Conservation (phyloP, 2,888 invertebrate genomes). For the Adelognathus sp. region DNA sequence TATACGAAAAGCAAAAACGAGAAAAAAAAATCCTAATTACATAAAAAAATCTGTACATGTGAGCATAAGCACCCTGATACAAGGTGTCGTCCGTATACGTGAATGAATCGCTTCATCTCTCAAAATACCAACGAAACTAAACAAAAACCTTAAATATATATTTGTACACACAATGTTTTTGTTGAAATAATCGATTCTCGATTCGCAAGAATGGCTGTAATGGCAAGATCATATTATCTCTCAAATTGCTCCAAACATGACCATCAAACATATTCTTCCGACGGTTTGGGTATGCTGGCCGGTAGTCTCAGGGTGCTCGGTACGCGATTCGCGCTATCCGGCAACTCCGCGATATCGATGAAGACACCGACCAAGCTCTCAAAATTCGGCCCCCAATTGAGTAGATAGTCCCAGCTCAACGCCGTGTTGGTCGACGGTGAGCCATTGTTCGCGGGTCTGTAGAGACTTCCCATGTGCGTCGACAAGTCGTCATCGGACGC, state of each 20-base stretch:
- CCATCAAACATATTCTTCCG: slow-evolving; percentile 92
- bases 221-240: slow-evolving; percentile 52
- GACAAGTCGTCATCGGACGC: slow-evolving; percentile 96
- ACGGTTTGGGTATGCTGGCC: slow-evolving; percentile 91
- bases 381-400: slow-evolving; percentile 98
- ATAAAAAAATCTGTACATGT: slow-evolving; percentile 69
- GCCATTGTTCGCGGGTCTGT: slow-evolving; percentile 89
- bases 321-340: slow-evolving; percentile 87
- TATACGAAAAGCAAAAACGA: no score
- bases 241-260: neutral
- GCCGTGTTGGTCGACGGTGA: slow-evolving; percentile 86
- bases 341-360: slow-evolving; percentile 97
- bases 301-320: slow-evolving; percentile 89
- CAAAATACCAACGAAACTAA: slow-evolving; percentile 45
- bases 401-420: slow-evolving; percentile 95
- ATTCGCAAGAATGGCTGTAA: slow-evolving; percentile 25
- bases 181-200: slow-evolving; percentile 18
- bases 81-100: slow-evolving; percentile 70
- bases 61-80: slow-evolving; percentile 74
- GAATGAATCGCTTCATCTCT: slow-evolving; percentile 55
- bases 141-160: slow-evolving; percentile 29
- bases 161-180: slow-evolving; percentile 17
- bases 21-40: no score
- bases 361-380: slow-evolving; percentile 97
- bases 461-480: slow-evolving; percentile 90